Evolutionary conservation across 2,797 vertebrate genomes (phyloP).

Genomic region (Lycodopsis pacificus): DNA sequence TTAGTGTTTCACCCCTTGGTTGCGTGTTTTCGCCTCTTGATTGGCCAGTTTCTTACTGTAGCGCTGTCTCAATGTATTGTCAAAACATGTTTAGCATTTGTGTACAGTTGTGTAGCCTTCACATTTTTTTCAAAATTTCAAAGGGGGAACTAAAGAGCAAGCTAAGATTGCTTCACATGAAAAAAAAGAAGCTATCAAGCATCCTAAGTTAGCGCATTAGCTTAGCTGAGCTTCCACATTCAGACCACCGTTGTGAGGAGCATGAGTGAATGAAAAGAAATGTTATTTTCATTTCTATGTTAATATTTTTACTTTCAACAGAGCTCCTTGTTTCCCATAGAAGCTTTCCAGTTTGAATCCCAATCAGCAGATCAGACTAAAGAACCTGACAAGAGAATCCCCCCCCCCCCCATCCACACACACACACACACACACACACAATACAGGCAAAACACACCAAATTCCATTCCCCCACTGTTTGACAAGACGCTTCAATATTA

Average conservation of each 20-base stretch:
- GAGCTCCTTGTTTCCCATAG: background rate
- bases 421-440: constrained; percentile 9
- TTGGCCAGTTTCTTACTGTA: no score
- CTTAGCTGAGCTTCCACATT: background rate
- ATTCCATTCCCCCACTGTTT: constrained; percentile 68
- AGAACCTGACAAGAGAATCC: constrained; percentile 10
- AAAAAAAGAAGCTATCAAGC: background rate
- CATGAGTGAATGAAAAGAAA: background rate
- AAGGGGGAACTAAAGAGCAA: background rate
- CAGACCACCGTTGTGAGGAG: background rate
- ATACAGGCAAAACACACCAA: constrained; percentile 25
- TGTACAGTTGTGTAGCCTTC: background rate
- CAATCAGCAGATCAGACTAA: constrained; percentile 21
- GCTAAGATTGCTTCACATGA: background rate
- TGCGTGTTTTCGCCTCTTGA: no score
- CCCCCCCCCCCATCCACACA: background rate
- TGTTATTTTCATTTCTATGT: background rate
- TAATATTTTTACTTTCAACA: constrained; percentile 3
- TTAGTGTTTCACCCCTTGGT: no score
- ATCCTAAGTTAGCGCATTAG: background rate
- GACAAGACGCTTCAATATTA: constrained; percentile 70
- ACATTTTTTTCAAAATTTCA: background rate
- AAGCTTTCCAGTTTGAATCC: constrained; percentile 12
- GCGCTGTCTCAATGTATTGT: background rate
- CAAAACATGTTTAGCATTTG: background rate